Conservation (phyloP, 2,113 vertebrate species). For the Lophochroa leadbeateri region DNA sequence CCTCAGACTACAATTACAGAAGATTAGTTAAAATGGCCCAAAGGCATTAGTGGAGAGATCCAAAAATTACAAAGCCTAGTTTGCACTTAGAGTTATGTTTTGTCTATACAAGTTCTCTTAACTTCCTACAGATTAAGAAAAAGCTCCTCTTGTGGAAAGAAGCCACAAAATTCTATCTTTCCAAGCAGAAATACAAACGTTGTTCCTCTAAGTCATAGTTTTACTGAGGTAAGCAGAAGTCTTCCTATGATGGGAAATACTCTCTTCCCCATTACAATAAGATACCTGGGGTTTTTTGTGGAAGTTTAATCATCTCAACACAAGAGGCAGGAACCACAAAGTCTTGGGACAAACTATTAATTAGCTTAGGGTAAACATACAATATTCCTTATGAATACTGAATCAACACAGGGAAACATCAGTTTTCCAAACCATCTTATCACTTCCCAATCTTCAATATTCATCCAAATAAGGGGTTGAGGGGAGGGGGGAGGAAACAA, state of each 20-base stretch:
- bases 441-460: not conserved
- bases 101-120: not conserved
- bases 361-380: not conserved
- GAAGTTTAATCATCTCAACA: not conserved
- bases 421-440: not conserved
- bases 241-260: not conserved
- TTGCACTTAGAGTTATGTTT: not conserved
- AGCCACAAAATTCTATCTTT: not conserved
- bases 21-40: not conserved
- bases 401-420: not conserved
- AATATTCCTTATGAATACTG: not conserved
- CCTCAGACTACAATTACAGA: not conserved
- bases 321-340: not conserved
- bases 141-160: not conserved
- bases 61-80: not conserved
- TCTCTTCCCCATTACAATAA: not conserved
- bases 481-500: too few relatives aligned
- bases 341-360: not conserved
- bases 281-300: accelerated
- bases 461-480: not conserved
- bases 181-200: not conserved
- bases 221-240: not conserved
- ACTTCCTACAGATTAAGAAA: not conserved
- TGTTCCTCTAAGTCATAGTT: not conserved
- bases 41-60: not conserved